Percentiles rank a stretch among this genome's conserved stretches.
phyloP scores from a whole-genome alignment of 2,888 invertebrate genomes.

The Perizoma affinitatum region DNA sequence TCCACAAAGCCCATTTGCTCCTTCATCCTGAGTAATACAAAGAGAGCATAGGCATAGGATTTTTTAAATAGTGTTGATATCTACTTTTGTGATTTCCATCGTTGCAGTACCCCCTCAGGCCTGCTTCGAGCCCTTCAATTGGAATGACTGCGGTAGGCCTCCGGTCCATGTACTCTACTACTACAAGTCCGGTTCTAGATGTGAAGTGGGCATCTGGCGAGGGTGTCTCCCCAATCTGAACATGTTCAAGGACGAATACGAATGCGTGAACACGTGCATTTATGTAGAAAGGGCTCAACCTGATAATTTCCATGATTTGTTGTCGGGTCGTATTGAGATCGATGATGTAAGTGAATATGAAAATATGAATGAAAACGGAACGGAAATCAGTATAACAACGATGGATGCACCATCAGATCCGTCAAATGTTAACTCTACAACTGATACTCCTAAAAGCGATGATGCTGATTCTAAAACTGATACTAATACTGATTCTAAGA shows the following conservation, averaged over 20 bases:
- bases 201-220: constrained; percentile 72
- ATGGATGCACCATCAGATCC: neutral
- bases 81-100: no score
- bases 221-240: constrained; percentile 72
- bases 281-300: constrained; percentile 52
- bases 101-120: constrained; percentile 61
- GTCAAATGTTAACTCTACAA: no score
- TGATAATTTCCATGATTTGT: constrained; percentile 46
- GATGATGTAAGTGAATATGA: neutral
- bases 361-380: neutral
- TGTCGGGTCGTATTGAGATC: no score
- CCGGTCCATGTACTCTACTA: constrained; percentile 69
- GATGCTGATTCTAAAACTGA: neutral
- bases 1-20: no score
- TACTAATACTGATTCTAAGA: neutral
- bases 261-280: constrained; percentile 70
- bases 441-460: neutral
- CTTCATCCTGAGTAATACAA: no score
- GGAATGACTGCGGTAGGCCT: constrained; percentile 66
- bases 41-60: no score
- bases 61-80: no score
- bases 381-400: neutral
- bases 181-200: constrained; percentile 71
- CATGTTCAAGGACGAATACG: constrained; percentile 72
- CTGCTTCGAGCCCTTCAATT: constrained; percentile 63